These are phyloP conservation scores for Epinephelus cyanopodus DNA, from an alignment of 2,113 vertebrate species.

Conservation along the genomic window DNA sequence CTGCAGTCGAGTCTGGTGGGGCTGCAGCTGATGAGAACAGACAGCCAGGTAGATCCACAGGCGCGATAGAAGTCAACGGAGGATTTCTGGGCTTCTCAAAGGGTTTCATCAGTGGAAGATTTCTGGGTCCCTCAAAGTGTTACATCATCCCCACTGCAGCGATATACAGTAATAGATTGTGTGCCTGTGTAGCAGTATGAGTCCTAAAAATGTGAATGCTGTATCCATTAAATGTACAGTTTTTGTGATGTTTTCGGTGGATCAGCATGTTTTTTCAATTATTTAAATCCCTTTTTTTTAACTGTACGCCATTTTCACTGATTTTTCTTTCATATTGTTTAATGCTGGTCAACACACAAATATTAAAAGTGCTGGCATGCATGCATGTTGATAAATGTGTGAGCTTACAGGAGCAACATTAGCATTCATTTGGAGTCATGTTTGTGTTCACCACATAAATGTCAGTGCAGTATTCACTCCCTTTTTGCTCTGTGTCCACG, in stretches of 20 bases:
- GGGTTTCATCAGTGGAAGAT: conserved; percentile 76
- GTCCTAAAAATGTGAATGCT: conserved; percentile 12
- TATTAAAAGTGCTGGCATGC: no score
- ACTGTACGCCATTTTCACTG: not conserved
- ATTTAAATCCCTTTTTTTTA: not conserved
- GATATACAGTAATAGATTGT: conserved; percentile 48
- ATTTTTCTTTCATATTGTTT: not conserved
- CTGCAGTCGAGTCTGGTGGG: conserved; percentile 33
- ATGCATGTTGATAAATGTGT: no score
- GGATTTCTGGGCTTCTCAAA: conserved; percentile 65
- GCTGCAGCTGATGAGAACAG: conserved; percentile 67
- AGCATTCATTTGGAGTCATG: no score
- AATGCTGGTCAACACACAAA: not conserved
- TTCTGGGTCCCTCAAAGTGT: conserved; percentile 71
- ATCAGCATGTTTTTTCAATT: no score
- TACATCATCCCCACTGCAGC: conserved; percentile 72
- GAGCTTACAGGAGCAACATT: no score
- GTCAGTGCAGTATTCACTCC: no score
- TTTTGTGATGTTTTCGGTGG: not conserved
- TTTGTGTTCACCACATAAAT: no score
- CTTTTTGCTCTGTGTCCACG: no score
- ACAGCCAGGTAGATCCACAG: conserved; percentile 70
- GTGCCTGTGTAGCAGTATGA: conserved; percentile 22
- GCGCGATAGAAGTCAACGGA: conserved; percentile 50
- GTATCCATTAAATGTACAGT: not conserved